These are phyloP conservation scores for Melinopterus prodromus DNA, from an alignment of 2,888 invertebrate species.

Conservation along the genomic window DNA sequence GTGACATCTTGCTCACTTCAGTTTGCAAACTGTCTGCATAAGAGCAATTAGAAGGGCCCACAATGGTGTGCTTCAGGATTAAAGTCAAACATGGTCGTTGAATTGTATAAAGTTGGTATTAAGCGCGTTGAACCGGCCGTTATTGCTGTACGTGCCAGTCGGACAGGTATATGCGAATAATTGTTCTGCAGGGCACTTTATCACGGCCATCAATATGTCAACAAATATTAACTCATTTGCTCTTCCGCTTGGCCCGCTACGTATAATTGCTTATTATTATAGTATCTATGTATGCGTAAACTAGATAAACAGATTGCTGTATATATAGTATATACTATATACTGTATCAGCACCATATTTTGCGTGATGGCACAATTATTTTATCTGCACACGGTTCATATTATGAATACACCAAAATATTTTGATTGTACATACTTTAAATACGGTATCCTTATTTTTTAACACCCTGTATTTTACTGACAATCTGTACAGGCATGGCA, in stretches of 20 bases:
- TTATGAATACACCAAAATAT: too few relatives aligned
- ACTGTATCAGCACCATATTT: background rate
- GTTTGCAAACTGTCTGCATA: background rate
- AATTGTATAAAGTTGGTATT: slow-evolving; percentile 4
- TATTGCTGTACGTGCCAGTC: background rate
- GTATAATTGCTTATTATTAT: background rate
- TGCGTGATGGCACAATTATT: background rate
- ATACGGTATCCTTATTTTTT: too few relatives aligned
- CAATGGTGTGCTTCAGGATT: background rate
- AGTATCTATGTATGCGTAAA: background rate
- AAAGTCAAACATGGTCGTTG: background rate
- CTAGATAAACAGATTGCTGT: background rate
- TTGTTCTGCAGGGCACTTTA: slow-evolving; percentile 16
- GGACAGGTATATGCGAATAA: slow-evolving; percentile 17
- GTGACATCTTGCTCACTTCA: slow-evolving; percentile 4
- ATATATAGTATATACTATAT: background rate
- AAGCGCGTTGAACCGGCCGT: background rate
- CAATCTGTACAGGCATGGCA: too few relatives aligned
- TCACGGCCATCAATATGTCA: slow-evolving; percentile 24
- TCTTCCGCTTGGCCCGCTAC: background rate
- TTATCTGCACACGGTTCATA: background rate
- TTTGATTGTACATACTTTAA: too few relatives aligned
- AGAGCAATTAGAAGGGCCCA: background rate
- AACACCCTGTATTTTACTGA: too few relatives aligned
- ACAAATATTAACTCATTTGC: slow-evolving; percentile 19